Evolutionary conservation across 23 tunicate species (phyloP).

Genomic region (Halocynthia aurantium): DNA sequence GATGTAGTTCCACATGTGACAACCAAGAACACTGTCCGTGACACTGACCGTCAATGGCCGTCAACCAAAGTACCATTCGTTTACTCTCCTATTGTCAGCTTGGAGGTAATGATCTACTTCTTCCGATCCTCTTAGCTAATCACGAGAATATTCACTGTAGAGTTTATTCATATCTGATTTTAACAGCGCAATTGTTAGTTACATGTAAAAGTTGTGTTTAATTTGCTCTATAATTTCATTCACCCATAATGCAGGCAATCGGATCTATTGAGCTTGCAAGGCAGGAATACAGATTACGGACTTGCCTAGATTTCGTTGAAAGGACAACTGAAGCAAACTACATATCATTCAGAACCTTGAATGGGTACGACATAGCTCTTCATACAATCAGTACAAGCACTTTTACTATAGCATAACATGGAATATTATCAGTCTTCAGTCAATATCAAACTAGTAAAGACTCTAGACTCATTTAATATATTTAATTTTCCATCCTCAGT

Average conservation of each 20-base stretch:
- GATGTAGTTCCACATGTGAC: slow-evolving; percentile 37
- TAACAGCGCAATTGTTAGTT: not conserved
- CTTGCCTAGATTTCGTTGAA: slow-evolving; percentile 15
- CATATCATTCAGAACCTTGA: not conserved
- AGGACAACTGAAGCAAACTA: slow-evolving; percentile 15
- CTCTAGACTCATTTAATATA: no score
- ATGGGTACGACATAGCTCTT: not conserved
- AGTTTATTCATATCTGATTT: not conserved
- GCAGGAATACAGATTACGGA: slow-evolving; percentile 23
- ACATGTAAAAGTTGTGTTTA: not conserved
- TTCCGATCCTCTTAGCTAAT: no score
- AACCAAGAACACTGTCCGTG: slow-evolving; percentile 29
- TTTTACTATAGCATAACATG: no score
- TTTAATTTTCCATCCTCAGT: no score
- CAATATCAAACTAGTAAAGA: no score
- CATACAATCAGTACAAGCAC: no score
- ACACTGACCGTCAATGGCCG: slow-evolving; percentile 33
- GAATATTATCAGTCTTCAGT: no score
- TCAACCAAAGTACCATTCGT: slow-evolving; percentile 39
- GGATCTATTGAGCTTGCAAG: slow-evolving; percentile 30
- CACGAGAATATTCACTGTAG: not conserved
- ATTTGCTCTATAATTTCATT: no score
- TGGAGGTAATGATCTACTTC: slow-evolving; percentile 21
- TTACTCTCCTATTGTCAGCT: slow-evolving; percentile 14
- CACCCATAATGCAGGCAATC: not conserved